Base-by-base conservation (phyloP, 1,140 invertebrate species). In the Zeugodacus cucurbitae region DNA sequence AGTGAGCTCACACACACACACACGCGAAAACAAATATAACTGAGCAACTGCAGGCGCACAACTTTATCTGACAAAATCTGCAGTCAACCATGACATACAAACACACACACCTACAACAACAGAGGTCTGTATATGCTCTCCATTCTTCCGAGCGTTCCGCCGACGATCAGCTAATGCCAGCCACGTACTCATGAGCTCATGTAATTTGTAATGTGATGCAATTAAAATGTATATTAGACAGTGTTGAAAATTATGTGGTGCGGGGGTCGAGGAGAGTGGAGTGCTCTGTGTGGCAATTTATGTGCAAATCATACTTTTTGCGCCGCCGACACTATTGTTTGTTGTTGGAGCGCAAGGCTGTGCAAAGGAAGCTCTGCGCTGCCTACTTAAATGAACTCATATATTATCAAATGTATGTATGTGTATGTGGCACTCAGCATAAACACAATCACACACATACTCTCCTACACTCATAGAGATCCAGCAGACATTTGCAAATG, bases 201-300 rank as follows among this genome's bases (percentile, higher is more conserved):
- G 26, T 34, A 82, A 82, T 82, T 82, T 82, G 74, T 82, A 82
- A 48, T 82, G 41, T 82, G 74, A 82, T 82, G 74, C 74, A 82
- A 82, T 82, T 82, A 82, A 82, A 82, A 82, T 82, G 74, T 48
- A 82, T 82, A 82, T 62, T n/a, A 62, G n/a, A 74, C 17, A 41
- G 34, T 20, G 67, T 26, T 3, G 22, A 48, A 82, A 48, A 34
- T 22, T 17, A 26, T 29, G 14, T 8, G 11, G 41, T 3, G 70
- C 20, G 70, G n/a, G 22, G 22, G n/a, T 14, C 29, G 29, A 22
- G 17, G 34, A 22, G 20, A 3, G 67, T 22, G 48, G 3, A 2
- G 14, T 17, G 2, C 2, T 54, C 48, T 20, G 48, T 54, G 70
- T 67, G 29, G 67, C 34, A 74, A 34, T 74, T 74, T 37, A 74